phyloP scores from a whole-genome alignment of 2,888 invertebrate species.

The Scaptomyza caliginosa region DNA sequence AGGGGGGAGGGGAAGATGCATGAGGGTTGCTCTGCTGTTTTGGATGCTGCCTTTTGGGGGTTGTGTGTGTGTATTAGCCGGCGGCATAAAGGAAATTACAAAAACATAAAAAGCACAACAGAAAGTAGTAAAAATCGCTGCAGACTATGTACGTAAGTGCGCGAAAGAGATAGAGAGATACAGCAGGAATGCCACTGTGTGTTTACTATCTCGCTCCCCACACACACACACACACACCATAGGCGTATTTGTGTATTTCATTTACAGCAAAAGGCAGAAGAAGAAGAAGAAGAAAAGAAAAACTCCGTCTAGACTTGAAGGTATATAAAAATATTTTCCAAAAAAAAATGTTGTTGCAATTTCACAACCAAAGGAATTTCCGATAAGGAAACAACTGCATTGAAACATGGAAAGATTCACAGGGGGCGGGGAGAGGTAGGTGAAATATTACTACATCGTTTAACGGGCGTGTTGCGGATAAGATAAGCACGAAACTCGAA shows the following conservation, averaged over 20 bases:
- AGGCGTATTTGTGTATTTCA: slow-evolving; percentile 27
- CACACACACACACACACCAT: slow-evolving; percentile 15
- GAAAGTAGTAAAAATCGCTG: slow-evolving; percentile 62
- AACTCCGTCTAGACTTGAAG: slow-evolving; percentile 64
- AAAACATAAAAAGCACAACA: slow-evolving; percentile 42
- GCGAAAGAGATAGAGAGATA: background rate
- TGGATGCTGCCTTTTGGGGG: slow-evolving; percentile 53
- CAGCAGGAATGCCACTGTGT: slow-evolving; percentile 18
- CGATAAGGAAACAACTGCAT: slow-evolving; percentile 62
- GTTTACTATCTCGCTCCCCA: slow-evolving; percentile 25
- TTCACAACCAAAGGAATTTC: slow-evolving; percentile 32
- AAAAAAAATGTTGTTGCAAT: slow-evolving; percentile 50
- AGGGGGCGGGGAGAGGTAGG: no score
- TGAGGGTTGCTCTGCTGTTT: slow-evolving; percentile 62
- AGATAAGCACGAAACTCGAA: slow-evolving; percentile 54
- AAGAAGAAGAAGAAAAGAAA: slow-evolving; percentile 17
- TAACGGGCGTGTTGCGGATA: slow-evolving; percentile 62
- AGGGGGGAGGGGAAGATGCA: slow-evolving; percentile 19
- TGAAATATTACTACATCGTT: slow-evolving; percentile 56
- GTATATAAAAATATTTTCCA: slow-evolving; percentile 66
- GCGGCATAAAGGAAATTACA: slow-evolving; percentile 1
- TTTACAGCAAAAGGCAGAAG: no score
- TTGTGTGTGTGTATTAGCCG: slow-evolving; percentile 18
- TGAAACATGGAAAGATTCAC: background rate
- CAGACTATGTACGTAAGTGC: slow-evolving; percentile 49